A percentile compares a stretch with the other conserved stretches of the same genome.
Conservation (phyloP, 2,113 vertebrate genomes). For the Chelonoidis abingdonii region DNA sequence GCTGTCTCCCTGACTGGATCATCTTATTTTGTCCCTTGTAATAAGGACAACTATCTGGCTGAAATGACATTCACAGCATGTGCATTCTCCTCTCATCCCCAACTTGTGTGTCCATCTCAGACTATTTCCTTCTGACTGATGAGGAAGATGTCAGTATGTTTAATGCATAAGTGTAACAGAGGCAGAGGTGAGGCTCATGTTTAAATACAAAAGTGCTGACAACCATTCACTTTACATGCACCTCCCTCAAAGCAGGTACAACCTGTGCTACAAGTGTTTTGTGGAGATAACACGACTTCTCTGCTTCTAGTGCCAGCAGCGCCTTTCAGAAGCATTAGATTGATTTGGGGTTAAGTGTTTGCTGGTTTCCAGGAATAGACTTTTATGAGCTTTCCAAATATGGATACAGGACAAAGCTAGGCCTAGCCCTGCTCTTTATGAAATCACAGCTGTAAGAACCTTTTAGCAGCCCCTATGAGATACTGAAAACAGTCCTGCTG, state of each 20-base stretch:
- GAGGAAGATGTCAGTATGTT: not conserved
- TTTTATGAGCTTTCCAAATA: not conserved
- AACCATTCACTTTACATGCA: not conserved
- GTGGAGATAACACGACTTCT: not conserved
- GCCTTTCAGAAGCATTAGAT: not conserved
- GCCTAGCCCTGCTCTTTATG: not conserved
- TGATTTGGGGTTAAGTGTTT: not conserved
- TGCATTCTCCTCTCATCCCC: not conserved
- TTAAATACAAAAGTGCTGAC: not conserved
- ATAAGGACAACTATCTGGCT: not conserved
- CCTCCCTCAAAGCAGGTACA: not conserved
- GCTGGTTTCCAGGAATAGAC: not conserved
- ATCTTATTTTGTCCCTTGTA: not conserved
- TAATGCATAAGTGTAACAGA: not conserved
- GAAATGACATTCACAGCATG: not conserved
- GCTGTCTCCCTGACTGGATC: not conserved
- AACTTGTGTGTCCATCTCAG: not conserved
- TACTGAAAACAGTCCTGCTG: not conserved
- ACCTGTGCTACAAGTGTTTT: not conserved
- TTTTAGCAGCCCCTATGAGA: not conserved
- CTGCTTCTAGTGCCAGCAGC: not conserved
- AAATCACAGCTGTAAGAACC: not conserved
- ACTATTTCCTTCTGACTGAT: not conserved
- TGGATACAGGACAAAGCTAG: not conserved
- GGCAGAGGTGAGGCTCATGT: too few species aligned